Evolutionary conservation across 1,140 invertebrate species (phyloP), one percentile per base, ranked within the genome.

Genomic region (Ephestia elutella): DNA sequence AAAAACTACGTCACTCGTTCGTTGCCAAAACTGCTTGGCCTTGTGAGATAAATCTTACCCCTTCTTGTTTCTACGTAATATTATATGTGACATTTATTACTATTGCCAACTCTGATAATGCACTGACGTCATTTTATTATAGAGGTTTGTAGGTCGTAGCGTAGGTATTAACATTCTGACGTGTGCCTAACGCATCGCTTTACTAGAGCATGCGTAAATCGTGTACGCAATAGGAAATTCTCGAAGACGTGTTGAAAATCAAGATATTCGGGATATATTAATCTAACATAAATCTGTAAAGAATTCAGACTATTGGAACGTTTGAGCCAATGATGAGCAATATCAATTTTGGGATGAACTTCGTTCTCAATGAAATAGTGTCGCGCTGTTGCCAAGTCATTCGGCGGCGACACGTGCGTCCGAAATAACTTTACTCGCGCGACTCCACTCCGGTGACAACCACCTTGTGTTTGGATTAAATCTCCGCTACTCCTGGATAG

Each of bases 351-450:
- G 49, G 62, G 62, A 65, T 84, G 78, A 80, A 83, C 81, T 86
- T 84, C 75, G 79, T 79, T 78, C 78, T 68, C 65, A 71, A 70
- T 71, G 70, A 71, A 77, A 73, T 71, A 71, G 70, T 76, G 38
- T 59, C 66, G 63, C 55, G 50, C 68, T 73, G 83, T 79, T 84
- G 83, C 81, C 83, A 86, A 86, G 70, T 72, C 19, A 53, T 25
- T 25, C 21, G 10, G 20, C 69, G 66, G 70, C 71, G 76, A 75
- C 77, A 82, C 65, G 67, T 62, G 66, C 63, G 68, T 73, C 74
- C 62, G 70, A 82, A 81, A 82, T 85, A 82, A 70, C 65, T 44
- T 49, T 18, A 62, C 11, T 62, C 56, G 57, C 54, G 60, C 19
- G 60, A 54, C 35, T 54, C 30, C 38, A 54, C 35, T 54, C 30